phyloP scores from a whole-genome alignment of 2,113 vertebrate species.

The Epinephelus moara region DNA sequence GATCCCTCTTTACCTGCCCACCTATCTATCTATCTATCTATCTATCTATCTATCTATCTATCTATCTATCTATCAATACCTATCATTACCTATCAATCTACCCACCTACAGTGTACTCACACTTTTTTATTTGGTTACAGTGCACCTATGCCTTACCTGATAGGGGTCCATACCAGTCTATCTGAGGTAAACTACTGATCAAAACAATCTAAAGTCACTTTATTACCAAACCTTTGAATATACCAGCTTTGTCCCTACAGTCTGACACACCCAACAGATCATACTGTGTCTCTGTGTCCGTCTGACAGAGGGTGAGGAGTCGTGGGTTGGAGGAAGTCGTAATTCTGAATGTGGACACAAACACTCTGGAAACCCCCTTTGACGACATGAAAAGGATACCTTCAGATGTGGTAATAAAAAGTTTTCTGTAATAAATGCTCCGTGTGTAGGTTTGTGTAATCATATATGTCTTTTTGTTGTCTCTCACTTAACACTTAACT shows the following conservation, averaged over 20 bases:
- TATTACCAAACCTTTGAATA: background rate
- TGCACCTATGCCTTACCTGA: conserved; percentile 93
- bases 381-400: conserved; percentile 89
- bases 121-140: conserved; percentile 73
- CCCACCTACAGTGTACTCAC: conserved; percentile 5
- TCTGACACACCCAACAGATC: background rate
- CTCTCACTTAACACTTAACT: background rate
- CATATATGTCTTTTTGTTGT: background rate
- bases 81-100: background rate
- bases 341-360: conserved; percentile 91
- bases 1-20: background rate
- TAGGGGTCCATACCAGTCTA: conserved; percentile 91
- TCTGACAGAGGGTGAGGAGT: conserved; percentile 84
- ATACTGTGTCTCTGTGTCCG: conserved; percentile 32
- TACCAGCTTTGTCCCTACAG: background rate
- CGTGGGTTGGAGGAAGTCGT: conserved; percentile 91
- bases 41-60: no score
- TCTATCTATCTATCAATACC: background rate
- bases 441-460: conserved; percentile 8
- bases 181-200: conserved; percentile 83
- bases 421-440: conserved; percentile 57
- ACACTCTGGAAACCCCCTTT: conserved; percentile 89
- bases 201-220: background rate
- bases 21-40: no score
- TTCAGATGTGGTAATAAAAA: conserved; percentile 87